Conservation (phyloP, 2,113 vertebrate species). For the Cacatua alba region DNA sequence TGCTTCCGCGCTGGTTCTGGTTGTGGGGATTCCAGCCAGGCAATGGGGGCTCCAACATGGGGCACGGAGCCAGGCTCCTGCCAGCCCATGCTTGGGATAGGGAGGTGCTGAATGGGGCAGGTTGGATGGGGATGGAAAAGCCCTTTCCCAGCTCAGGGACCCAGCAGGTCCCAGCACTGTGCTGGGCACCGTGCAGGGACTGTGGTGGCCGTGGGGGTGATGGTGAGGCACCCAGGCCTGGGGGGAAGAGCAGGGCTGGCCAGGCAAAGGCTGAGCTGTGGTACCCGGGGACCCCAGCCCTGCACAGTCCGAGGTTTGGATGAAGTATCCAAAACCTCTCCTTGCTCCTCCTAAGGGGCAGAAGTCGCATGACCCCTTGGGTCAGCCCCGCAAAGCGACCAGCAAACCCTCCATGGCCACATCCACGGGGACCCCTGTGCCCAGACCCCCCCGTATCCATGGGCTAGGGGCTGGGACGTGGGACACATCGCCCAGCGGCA, state of each 20-base stretch:
- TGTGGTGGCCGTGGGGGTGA: fast-evolving
- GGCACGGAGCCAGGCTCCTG: fast-evolving
- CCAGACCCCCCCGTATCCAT: background rate
- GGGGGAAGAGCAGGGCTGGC: no score
- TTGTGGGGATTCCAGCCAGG: background rate
- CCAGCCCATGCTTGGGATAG: background rate
- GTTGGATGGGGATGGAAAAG: background rate
- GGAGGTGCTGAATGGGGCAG: background rate
- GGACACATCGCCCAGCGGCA: background rate
- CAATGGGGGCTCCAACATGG: fast-evolving
- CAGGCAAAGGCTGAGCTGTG: background rate
- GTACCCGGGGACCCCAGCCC: background rate
- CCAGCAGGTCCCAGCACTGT: background rate
- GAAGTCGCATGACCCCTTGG: fast-evolving
- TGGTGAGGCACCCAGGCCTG: no score
- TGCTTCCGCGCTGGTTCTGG: background rate
- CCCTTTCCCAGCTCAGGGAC: background rate
- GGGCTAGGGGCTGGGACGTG: background rate
- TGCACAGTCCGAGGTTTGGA: fast-evolving
- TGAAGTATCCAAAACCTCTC: background rate
- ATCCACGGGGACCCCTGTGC: background rate
- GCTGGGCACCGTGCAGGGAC: background rate
- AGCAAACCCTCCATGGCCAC: fast-evolving
- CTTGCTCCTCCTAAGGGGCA: background rate
- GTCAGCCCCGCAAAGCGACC: background rate